Evolutionary conservation across 2,888 invertebrate species (phyloP).

Genomic region (Tetramorium bicarinatum): DNA sequence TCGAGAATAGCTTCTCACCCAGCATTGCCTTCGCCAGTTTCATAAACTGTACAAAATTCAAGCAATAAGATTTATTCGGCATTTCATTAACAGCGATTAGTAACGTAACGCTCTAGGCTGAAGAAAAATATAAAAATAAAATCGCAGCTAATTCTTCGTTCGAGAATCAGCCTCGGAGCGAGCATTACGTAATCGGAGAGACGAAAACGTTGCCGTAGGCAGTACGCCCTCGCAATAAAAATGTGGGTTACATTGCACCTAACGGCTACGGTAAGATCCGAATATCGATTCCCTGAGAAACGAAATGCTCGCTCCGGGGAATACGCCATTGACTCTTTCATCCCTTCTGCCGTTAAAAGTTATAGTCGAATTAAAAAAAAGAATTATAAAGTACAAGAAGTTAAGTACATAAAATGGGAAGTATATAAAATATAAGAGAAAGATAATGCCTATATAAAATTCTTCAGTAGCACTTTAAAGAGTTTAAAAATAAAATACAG

Average conservation of each 20-base stretch:
- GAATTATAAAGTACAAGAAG: background rate
- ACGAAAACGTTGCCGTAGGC: slow-evolving; percentile 5
- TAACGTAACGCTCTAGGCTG: background rate
- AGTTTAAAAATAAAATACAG: background rate
- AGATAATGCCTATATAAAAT: background rate
- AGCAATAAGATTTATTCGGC: background rate
- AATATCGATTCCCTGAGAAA: slow-evolving; percentile 12
- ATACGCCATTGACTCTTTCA: slow-evolving; percentile 5
- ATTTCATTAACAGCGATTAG: background rate
- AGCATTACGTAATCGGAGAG: slow-evolving; percentile 44
- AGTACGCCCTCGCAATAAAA: slow-evolving; percentile 39
- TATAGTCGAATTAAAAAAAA: background rate
- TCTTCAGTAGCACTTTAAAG: background rate
- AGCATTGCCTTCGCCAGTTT: slow-evolving; percentile 91
- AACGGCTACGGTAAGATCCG: slow-evolving; percentile 6
- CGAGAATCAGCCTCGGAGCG: background rate
- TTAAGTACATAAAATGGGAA: background rate
- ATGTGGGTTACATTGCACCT: background rate
- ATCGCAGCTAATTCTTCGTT: slow-evolving; percentile 1
- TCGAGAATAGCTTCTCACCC: slow-evolving; percentile 93
- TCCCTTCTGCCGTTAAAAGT: slow-evolving; percentile 3
- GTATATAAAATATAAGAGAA: background rate
- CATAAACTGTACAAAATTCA: slow-evolving; percentile 91
- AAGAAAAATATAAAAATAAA: slow-evolving; percentile 37
- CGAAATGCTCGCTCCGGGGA: background rate